These are phyloP conservation scores for Erynnis tages DNA, from an alignment of 2,888 invertebrate species.

Conservation along the genomic window DNA sequence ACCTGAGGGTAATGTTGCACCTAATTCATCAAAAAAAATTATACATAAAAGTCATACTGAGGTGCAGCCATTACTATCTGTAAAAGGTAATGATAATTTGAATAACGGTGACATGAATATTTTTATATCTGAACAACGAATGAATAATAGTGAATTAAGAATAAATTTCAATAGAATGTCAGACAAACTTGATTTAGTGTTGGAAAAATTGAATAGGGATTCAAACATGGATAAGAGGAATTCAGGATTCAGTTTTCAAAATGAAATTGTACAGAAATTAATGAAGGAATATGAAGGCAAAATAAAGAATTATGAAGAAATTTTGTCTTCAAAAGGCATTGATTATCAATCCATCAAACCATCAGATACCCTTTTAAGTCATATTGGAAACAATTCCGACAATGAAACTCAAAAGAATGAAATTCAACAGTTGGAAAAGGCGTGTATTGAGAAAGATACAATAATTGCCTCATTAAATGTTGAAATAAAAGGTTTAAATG, in stretches of 20 bases:
- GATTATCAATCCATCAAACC: constrained; percentile 34
- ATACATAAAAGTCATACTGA: constrained; percentile 28
- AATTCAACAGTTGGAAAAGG: constrained; percentile 4
- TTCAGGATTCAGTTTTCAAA: constrained; percentile 42
- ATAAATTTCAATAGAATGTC: constrained; percentile 63
- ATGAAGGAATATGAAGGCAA: constrained; percentile 68
- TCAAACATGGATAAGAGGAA: constrained; percentile 38
- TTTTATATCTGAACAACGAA: constrained; percentile 65
- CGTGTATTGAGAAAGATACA: constrained; percentile 34
- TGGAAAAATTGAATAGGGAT: constrained; percentile 49
- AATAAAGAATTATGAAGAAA: constrained; percentile 63
- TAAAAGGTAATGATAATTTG: constrained; percentile 35
- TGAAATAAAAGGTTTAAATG: constrained; percentile 29
- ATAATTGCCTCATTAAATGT: constrained; percentile 31
- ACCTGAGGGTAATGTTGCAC: constrained; percentile 38
- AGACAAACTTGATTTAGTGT: constrained; percentile 61
- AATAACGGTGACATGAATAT: constrained; percentile 47
- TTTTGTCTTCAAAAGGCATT: constrained; percentile 45
- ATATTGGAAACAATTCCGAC: constrained; percentile 20
- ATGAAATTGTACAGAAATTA: constrained; percentile 57
- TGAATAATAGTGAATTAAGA: constrained; percentile 65
- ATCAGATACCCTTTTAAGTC: constrained; percentile 37
- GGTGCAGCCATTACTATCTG: constrained; percentile 28
- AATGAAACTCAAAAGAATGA: not conserved
- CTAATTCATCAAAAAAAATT: constrained; percentile 37